A percentile compares a stretch with the other conserved stretches of the same genome.
Conservation (phyloP, 1,140 invertebrate species). For the Schmidtea mediterranea region DNA sequence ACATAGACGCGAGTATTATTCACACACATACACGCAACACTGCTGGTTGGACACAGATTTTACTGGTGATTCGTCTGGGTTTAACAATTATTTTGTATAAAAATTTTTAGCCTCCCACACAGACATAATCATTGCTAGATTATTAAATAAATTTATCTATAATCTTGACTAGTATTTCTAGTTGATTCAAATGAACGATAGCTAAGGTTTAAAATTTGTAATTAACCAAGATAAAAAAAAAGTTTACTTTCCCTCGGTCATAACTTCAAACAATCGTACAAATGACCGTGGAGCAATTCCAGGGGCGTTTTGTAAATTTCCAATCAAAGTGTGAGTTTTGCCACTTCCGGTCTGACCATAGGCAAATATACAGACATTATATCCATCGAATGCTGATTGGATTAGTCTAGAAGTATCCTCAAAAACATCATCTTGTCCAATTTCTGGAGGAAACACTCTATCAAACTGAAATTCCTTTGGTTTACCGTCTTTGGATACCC, state of each 20-base stretch:
- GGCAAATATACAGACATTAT: constrained; percentile 88
- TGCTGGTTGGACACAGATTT: too few relatives aligned
- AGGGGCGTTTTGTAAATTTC: constrained; percentile 33
- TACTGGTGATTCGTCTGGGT: too few relatives aligned
- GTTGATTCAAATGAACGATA: too few relatives aligned
- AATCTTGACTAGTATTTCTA: too few relatives aligned
- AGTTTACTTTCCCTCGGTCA: background rate
- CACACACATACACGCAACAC: too few relatives aligned
- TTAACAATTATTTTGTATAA: too few relatives aligned
- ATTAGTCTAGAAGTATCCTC: constrained; percentile 56
- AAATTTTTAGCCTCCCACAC: too few relatives aligned
- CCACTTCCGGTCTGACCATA: constrained; percentile 93
- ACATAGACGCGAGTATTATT: too few relatives aligned
- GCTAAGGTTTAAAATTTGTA: background rate
- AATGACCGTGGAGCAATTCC: too few relatives aligned
- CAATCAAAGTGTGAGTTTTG: constrained; percentile 94
- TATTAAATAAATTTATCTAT: too few relatives aligned
- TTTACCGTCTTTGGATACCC: constrained; percentile 41
- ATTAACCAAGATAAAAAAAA: background rate
- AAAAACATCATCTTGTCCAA: constrained; percentile 56
- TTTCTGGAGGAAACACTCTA: constrained; percentile 27
- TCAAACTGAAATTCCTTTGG: constrained; percentile 74
- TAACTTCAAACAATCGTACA: too few relatives aligned
- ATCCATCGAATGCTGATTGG: constrained; percentile 71
- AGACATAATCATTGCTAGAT: too few relatives aligned